Evolutionary conservation across 2,888 invertebrate species (phyloP).

Genomic region (Pogonocherus hispidulus): DNA sequence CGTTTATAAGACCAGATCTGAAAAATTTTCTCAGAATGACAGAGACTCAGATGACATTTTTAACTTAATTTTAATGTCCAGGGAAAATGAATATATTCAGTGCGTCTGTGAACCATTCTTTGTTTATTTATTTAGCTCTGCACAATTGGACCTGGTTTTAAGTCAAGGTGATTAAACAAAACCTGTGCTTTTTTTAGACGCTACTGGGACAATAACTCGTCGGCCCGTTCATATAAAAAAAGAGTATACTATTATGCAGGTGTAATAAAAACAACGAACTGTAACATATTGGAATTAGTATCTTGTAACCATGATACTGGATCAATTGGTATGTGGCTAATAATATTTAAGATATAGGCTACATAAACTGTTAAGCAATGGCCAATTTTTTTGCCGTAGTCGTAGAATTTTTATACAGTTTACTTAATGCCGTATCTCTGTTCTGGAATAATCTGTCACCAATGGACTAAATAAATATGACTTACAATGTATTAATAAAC

Average conservation of each 20-base stretch:
- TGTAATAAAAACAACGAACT: not conserved
- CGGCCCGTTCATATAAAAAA: not conserved
- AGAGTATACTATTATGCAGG: constrained; percentile 21
- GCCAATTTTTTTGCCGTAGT: constrained; percentile 16
- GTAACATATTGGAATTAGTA: not conserved
- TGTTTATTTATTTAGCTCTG: not conserved
- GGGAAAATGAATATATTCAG: not conserved
- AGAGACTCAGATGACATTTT: not conserved
- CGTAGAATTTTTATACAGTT: constrained; percentile 9
- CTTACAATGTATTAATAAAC: not conserved
- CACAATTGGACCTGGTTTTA: not conserved
- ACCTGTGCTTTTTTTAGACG: not conserved
- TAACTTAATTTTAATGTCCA: not conserved
- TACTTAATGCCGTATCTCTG: not conserved
- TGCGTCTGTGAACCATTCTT: not conserved
- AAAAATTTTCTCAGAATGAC: not conserved
- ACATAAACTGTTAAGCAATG: not conserved
- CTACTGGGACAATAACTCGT: not conserved
- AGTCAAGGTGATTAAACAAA: not conserved
- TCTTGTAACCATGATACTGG: not conserved
- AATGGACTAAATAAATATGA: not conserved
- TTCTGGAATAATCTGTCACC: constrained; percentile 19
- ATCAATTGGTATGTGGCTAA: not conserved
- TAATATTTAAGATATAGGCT: constrained; percentile 4
- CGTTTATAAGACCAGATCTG: not conserved